Percentiles rank a stretch among this genome's conserved stretches.
Evolutionary conservation across 1,140 invertebrate genomes (phyloP).

Genomic region (Meloidogyne exigua): DNA sequence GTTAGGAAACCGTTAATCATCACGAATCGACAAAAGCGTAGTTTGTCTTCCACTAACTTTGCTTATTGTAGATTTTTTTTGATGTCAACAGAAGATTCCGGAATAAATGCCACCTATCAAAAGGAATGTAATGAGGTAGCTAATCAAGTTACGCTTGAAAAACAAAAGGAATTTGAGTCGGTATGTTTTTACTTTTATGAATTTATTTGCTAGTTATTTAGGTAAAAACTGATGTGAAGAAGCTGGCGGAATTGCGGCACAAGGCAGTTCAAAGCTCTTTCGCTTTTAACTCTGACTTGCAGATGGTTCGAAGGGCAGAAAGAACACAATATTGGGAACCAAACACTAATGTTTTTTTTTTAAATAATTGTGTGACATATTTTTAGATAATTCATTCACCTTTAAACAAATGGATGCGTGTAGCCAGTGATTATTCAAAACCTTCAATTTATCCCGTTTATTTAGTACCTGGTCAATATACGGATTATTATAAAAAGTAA

Average conservation of each 20-base stretch:
- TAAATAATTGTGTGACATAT: neutral
- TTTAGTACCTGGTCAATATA: slow-evolving; percentile 42
- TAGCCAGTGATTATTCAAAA: slow-evolving; percentile 32
- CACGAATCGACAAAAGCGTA: too few species aligned
- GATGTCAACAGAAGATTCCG: too few species aligned
- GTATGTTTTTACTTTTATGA: neutral
- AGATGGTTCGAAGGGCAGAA: slow-evolving; percentile 22
- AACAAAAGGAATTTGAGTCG: slow-evolving; percentile 39
- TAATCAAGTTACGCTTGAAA: slow-evolving; percentile 28
- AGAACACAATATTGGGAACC: slow-evolving; percentile 31
- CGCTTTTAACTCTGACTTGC: slow-evolving; percentile 36
- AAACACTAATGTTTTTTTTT: slow-evolving; percentile 19
- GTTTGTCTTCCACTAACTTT: too few species aligned
- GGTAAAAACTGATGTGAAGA: slow-evolving; percentile 42
- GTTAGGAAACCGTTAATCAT: too few species aligned
- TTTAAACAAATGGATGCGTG: slow-evolving; percentile 31
- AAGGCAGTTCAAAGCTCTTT: slow-evolving; percentile 35
- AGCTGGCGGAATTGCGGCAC: slow-evolving; percentile 36
- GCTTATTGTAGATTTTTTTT: too few species aligned
- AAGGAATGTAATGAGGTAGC: too few species aligned
- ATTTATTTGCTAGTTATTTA: slow-evolving; percentile 13
- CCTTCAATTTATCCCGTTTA: slow-evolving; percentile 45
- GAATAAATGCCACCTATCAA: too few species aligned
- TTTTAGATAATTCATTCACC: slow-evolving; percentile 36
- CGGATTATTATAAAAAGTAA: slow-evolving; percentile 31